A percentile compares a stretch with the other conserved stretches of the same genome.
Conservation (phyloP, 2,113 vertebrate genomes). For the Hydropotes inermis region DNA sequence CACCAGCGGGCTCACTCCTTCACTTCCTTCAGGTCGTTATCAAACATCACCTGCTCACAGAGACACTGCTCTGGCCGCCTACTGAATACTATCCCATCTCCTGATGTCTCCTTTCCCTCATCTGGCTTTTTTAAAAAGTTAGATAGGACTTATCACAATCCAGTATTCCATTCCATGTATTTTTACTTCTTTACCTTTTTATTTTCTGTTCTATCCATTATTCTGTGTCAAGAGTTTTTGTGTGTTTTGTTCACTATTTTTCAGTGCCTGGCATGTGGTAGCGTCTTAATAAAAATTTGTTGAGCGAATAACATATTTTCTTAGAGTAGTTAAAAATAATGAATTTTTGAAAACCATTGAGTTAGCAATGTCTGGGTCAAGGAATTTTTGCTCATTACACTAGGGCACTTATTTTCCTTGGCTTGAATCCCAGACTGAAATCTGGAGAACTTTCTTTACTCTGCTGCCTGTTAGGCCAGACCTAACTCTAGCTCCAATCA, state of each 20-base stretch:
- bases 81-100: background rate
- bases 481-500: background rate
- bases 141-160: background rate
- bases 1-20: background rate
- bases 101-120: background rate
- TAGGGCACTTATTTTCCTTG: background rate
- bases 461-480: background rate
- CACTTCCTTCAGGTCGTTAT: background rate
- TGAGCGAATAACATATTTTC: background rate
- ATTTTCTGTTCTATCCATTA: background rate
- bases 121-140: background rate
- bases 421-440: background rate
- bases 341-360: background rate
- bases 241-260: background rate
- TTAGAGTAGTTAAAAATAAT: slow-evolving; percentile 1
- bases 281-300: background rate
- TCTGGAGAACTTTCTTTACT: background rate
- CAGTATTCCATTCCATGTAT: background rate
- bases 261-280: background rate
- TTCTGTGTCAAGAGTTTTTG: background rate
- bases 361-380: background rate
- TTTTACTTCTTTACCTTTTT: background rate
- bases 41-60: background rate
- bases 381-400: background rate
- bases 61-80: no score